These are phyloP conservation scores for Palythoa caribaeorum DNA, from an alignment of 92 coral and sea anemone genomes.

Conservation along the genomic window DNA sequence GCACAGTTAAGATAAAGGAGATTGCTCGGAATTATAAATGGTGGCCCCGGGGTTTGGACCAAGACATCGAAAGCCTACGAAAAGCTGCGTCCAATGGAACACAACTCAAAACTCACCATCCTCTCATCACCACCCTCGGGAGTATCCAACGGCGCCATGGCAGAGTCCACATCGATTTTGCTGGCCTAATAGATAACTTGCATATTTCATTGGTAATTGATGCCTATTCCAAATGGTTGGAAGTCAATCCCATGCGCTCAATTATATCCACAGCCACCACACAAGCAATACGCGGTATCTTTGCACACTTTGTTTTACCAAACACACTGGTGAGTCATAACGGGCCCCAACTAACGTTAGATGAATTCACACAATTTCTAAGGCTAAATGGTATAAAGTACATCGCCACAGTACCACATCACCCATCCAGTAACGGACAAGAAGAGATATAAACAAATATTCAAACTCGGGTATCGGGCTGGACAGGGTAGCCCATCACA, in stretches of 20 bases:
- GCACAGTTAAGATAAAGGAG: too few relatives aligned
- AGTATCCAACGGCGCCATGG: too few relatives aligned
- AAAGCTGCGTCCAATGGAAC: too few relatives aligned
- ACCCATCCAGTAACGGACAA: neutral
- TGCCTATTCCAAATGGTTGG: neutral
- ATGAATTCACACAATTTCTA: neutral
- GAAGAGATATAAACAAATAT: neutral
- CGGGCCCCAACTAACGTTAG: neutral
- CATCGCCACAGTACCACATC: too few relatives aligned
- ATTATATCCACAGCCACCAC: neutral
- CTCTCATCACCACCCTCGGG: too few relatives aligned
- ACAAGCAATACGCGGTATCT: neutral
- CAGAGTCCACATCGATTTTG: neutral
- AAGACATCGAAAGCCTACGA: too few relatives aligned
- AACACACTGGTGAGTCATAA: neutral
- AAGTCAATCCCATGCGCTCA: neutral
- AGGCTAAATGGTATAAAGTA: too few relatives aligned
- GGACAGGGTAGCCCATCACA: neutral
- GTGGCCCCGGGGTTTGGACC: too few relatives aligned
- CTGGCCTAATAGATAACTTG: too few relatives aligned
- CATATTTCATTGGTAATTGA: neutral
- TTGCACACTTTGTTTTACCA: neutral
- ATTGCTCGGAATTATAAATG: too few relatives aligned
- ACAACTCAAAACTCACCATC: too few relatives aligned
- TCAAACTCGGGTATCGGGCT: too few relatives aligned